These are phyloP conservation scores for Trypoxylus dichotomus DNA, from an alignment of 1,140 invertebrate species.

Conservation along the genomic window DNA sequence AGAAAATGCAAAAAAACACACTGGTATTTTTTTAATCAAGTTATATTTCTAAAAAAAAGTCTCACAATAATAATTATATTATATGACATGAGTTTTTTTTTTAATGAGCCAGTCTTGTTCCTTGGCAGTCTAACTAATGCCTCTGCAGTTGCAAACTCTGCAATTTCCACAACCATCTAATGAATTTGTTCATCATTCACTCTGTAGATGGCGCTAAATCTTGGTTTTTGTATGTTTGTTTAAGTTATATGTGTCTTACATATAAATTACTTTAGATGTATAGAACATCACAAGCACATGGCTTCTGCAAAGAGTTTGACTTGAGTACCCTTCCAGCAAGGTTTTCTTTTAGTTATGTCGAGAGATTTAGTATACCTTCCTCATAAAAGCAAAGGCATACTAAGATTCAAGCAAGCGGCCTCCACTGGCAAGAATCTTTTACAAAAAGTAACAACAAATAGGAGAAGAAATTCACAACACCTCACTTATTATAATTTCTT, in stretches of 20 bases:
- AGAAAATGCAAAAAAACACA: constrained; percentile 44
- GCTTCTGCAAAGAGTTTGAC: constrained; percentile 26
- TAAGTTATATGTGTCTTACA: neutral
- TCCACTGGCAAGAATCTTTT: neutral
- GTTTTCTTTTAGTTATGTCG: constrained; percentile 33
- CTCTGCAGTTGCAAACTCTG: constrained; percentile 38
- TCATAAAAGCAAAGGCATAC: neutral
- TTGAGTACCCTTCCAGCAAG: constrained; percentile 50
- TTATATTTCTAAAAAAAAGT: constrained; percentile 53
- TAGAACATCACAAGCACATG: constrained; percentile 12
- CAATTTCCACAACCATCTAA: constrained; percentile 43
- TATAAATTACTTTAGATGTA: neutral
- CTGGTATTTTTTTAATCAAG: constrained; percentile 45
- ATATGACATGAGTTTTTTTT: constrained; percentile 44
- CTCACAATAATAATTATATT: constrained; percentile 47
- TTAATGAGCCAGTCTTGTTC: constrained; percentile 48
- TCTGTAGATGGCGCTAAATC: constrained; percentile 6
- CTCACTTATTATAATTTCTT: neutral
- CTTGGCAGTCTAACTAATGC: constrained; percentile 41
- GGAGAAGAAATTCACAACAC: neutral
- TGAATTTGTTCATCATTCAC: neutral
- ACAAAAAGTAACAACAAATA: constrained; percentile 29
- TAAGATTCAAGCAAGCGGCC: constrained; percentile 16
- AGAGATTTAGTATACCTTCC: constrained; percentile 16
- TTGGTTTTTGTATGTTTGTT: neutral